Evolutionary conservation across 2,113 vertebrate species (phyloP).

Genomic region (Phylloscopus whistleri): DNA sequence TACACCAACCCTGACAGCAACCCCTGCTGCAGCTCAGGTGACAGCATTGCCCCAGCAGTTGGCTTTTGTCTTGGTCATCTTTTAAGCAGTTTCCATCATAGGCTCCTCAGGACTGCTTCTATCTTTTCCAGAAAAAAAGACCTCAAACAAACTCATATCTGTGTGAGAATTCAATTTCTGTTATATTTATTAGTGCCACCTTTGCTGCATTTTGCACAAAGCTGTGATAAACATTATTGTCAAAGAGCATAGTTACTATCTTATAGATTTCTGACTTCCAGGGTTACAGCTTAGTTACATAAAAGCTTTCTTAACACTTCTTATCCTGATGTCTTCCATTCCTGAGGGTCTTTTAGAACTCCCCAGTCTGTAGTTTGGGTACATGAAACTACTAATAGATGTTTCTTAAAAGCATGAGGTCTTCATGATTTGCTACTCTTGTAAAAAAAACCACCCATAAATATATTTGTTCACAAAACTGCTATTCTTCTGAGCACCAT

Average conservation of each 20-base stretch:
- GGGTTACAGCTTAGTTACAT: not conserved
- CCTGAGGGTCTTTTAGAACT: not conserved
- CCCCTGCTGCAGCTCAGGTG: fast-evolving
- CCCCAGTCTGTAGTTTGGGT: not conserved
- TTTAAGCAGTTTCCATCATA: not conserved
- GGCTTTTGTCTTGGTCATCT: not conserved
- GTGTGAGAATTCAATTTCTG: not conserved
- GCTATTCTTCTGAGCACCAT: not conserved
- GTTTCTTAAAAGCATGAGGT: not conserved
- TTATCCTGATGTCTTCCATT: not conserved
- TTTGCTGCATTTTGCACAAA: not conserved
- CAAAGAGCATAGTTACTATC: not conserved
- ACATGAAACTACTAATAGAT: not conserved
- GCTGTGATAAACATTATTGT: not conserved
- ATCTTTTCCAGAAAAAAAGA: not conserved
- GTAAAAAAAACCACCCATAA: not conserved
- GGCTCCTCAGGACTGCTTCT: not conserved
- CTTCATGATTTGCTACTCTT: not conserved
- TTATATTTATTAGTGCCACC: not conserved
- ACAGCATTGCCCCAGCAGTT: not conserved
- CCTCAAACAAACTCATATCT: not conserved
- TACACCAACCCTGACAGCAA: not conserved
- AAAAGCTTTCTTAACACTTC: not conserved
- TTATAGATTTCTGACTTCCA: not conserved
- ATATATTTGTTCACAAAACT: not conserved